Conservation (phyloP, 1,140 invertebrate species). For the Chrysomallon squamiferum region DNA sequence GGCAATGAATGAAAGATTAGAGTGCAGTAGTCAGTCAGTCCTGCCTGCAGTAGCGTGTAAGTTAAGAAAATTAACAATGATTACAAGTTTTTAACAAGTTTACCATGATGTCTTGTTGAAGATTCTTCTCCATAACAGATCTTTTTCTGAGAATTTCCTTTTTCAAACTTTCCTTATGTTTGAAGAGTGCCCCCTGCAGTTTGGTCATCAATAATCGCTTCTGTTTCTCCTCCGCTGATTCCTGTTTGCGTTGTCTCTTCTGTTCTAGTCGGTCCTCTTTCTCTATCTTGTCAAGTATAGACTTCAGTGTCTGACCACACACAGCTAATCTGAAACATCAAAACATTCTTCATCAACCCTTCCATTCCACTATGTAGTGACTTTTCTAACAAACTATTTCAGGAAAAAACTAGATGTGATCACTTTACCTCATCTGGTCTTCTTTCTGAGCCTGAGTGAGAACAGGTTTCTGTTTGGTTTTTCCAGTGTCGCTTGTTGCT, state of each 20-base stretch:
- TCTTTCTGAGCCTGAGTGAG: constrained; percentile 59
- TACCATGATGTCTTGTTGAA: constrained; percentile 87
- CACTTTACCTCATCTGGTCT: constrained; percentile 59
- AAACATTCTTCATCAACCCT: constrained; percentile 3
- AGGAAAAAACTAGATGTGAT: too few species aligned
- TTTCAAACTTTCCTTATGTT: constrained; percentile 90
- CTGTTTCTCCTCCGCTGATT: constrained; percentile 61
- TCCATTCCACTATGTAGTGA: not conserved
- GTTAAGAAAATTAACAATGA: too few species aligned
- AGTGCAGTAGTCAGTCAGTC: too few species aligned
- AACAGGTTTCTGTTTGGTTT: constrained; percentile 44
- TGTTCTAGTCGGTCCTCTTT: constrained; percentile 58
- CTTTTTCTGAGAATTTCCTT: constrained; percentile 93
- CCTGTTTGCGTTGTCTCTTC: constrained; percentile 55
- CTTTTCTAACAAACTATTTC: too few species aligned
- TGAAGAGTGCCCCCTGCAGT: constrained; percentile 68
- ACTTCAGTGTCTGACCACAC: constrained; percentile 59
- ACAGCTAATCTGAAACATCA: constrained; percentile 42
- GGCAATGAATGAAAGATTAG: too few species aligned
- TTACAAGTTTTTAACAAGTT: constrained; percentile 13
- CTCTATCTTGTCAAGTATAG: constrained; percentile 63
- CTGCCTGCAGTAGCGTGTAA: too few species aligned
- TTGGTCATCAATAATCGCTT: constrained; percentile 54
- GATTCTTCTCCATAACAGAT: constrained; percentile 86
- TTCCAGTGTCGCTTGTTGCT: constrained; percentile 11